A percentile compares a stretch with the other conserved stretches of the same genome.
phyloP scores from a whole-genome alignment of 2,113 vertebrate species.

The Misgurnus mizolepis region DNA sequence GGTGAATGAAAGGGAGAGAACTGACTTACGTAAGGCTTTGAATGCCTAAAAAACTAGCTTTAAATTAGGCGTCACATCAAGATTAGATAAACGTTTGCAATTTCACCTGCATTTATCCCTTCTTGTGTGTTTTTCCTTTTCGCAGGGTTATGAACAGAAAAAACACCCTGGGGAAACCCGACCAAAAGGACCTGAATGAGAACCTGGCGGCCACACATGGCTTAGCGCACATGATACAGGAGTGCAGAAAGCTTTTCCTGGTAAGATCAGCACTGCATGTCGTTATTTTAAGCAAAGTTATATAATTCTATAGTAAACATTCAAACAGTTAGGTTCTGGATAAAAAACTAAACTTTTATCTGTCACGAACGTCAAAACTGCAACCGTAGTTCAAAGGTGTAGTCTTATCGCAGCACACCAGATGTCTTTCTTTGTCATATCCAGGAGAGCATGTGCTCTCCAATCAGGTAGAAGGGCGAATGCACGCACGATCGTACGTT shows the following conservation, averaged over 20 bases:
- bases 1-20: slow-evolving; percentile 25
- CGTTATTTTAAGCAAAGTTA: not conserved
- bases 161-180: slow-evolving; percentile 90
- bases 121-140: slow-evolving; percentile 44
- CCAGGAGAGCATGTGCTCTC: not conserved
- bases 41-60: slow-evolving; percentile 33
- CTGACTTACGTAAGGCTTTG: slow-evolving; percentile 46
- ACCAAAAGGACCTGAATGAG: slow-evolving; percentile 96
- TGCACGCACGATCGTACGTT: not conserved
- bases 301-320: not conserved
- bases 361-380: not conserved
- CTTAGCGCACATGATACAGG: slow-evolving; percentile 95
- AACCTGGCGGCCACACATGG: slow-evolving; percentile 95
- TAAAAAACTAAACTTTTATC: not conserved
- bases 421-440: slow-evolving; percentile 22
- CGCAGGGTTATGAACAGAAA: slow-evolving; percentile 96
- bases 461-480: not conserved
- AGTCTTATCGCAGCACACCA: slow-evolving; percentile 27
- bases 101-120: not conserved
- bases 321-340: not conserved
- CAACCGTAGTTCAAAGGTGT: not conserved
- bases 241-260: slow-evolving; percentile 93
- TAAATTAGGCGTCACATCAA: not conserved
- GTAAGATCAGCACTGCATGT: slow-evolving; percentile 69
- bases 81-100: not conserved